phyloP scores from a whole-genome alignment of 2,888 invertebrate genomes.

The Acholoe squamosa region DNA sequence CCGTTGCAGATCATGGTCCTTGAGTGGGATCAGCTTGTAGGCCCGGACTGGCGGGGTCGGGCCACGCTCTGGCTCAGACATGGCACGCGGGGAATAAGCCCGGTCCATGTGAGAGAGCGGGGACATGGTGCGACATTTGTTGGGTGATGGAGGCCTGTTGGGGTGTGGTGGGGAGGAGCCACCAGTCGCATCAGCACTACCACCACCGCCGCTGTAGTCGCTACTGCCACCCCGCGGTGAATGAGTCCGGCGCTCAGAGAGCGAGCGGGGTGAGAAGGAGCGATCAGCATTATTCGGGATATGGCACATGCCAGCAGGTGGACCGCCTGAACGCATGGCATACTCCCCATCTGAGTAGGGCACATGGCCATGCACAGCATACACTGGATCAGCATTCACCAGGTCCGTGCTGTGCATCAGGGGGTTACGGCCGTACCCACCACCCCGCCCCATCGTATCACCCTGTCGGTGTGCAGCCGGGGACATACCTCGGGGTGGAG shows the following conservation, averaged over 20 bases:
- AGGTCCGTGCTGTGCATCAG: constrained; percentile 57
- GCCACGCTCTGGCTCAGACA: constrained; percentile 73
- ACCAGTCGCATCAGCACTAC: background rate
- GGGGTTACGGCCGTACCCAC: background rate
- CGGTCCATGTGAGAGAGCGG: constrained; percentile 64
- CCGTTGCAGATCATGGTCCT: constrained; percentile 65
- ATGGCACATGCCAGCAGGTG: background rate
- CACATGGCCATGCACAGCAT: constrained; percentile 35
- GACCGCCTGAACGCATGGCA: constrained; percentile 24
- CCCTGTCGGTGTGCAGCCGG: background rate
- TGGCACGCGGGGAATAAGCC: constrained; percentile 67
- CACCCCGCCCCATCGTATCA: constrained; percentile 6
- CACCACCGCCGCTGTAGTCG: background rate
- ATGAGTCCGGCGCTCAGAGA: constrained; percentile 50
- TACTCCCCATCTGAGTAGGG: constrained; percentile 65
- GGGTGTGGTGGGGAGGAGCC: constrained; percentile 66
- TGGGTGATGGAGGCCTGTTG: constrained; percentile 70
- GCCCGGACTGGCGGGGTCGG: constrained; percentile 71
- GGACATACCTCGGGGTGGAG: constrained; percentile 50
- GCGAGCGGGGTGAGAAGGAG: constrained; percentile 56
- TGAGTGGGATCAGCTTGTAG: constrained; percentile 70
- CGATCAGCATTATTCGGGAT: constrained; percentile 13
- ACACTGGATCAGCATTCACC: background rate
- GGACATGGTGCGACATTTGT: constrained; percentile 67
- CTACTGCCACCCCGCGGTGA: constrained; percentile 24